Evolutionary conservation across 2,888 invertebrate genomes (phyloP), one percentile per base, ranked within the genome.

Genomic region (Nematopogon swammerdamellus): DNA sequence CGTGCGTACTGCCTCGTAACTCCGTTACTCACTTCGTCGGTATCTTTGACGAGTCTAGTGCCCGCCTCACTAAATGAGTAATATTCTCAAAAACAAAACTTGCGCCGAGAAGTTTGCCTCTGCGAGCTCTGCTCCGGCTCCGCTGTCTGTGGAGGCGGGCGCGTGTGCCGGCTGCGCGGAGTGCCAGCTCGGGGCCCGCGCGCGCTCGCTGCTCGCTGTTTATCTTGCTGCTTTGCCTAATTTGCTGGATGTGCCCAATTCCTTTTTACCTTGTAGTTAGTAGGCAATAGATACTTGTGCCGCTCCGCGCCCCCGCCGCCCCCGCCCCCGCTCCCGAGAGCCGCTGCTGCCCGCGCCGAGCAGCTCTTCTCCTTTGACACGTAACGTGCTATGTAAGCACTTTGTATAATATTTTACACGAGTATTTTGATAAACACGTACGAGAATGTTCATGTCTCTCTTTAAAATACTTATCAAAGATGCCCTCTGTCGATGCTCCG

Each of bases 391-490:
- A 17, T 44, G 44, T 44, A 18, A n/a, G 73, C 75, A 77, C 79
- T 79, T 79, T 77, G 77, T 75, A 73, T 71, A 77, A 73, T 76
- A 73, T 79, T 79, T 77, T 77, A 76, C 79, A 75, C 77, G 77
- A 77, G 77, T 75, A 77, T 77, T 79, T 77, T 79, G 77, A 77
- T 79, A 77, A 79, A 79, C 79, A 79, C 79, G 79, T 79, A 76
- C 77, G 77, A 76, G 79, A 74, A 77, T 36, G 36, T 36, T 36
- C 36, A 14, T 36, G 36, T 36, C 36, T 36, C 36, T 36, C 36
- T 36, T 36, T 36, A 36, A 36, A 36, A 36, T 36, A 36, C 36
- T 36, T 36, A 36, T 36, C 36, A 36, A 36, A 36, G 36, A 36
- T 36, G 36, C 36, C 36, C 36, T 36, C 36, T 36, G 36, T 36